Conservation (phyloP, 30 jellyfish, hydroid and myxozoan species). For the Hydractinia echinata region DNA sequence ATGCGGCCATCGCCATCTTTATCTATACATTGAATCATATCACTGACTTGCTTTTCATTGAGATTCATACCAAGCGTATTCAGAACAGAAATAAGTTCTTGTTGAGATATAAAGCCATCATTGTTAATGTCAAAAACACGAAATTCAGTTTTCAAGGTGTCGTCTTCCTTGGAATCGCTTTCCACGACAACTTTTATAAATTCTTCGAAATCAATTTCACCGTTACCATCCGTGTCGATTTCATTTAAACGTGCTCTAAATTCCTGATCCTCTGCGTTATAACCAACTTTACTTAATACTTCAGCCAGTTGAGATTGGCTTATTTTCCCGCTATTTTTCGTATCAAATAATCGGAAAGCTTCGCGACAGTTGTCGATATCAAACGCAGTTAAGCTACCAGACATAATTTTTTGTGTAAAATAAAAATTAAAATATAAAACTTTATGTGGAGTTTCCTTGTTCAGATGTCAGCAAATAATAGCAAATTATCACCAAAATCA, state of each 20-base stretch:
- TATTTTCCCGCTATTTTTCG: constrained; percentile 16
- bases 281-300: constrained; percentile 11
- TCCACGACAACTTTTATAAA: background rate
- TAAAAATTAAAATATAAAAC: too few species aligned
- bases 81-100: constrained; percentile 14
- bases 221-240: constrained; percentile 16
- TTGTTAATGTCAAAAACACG: constrained; percentile 15
- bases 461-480: too few species aligned
- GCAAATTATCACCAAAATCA: too few species aligned
- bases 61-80: constrained; percentile 9
- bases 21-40: constrained; percentile 24
- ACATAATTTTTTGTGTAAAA: too few species aligned
- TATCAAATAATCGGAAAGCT: constrained; percentile 34
- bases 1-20: constrained; percentile 29
- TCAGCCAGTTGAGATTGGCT: background rate
- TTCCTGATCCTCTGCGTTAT: constrained; percentile 8
- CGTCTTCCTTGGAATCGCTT: background rate
- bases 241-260: background rate
- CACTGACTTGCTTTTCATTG: constrained; percentile 25
- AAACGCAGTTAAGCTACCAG: background rate
- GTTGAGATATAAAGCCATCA: constrained; percentile 23
- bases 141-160: constrained; percentile 1
- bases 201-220: constrained; percentile 22
- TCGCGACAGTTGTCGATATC: constrained; percentile 22
- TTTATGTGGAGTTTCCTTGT: too few species aligned